These are phyloP conservation scores for Clitarchus hookeri DNA, from an alignment of 2,888 invertebrate genomes.

Conservation along the genomic window DNA sequence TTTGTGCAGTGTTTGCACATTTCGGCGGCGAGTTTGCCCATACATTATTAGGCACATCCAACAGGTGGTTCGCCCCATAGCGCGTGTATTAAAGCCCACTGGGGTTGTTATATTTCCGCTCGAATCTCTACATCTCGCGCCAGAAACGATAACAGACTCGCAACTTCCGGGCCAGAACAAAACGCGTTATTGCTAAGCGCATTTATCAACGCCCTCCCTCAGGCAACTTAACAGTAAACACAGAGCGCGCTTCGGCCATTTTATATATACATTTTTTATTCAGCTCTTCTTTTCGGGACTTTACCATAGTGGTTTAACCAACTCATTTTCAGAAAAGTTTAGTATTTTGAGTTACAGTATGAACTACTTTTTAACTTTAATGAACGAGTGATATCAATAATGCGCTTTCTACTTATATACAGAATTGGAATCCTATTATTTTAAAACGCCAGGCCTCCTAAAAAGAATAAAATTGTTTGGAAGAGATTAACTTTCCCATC, in stretches of 20 bases:
- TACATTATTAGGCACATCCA: constrained; percentile 14
- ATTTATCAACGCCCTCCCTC: neutral
- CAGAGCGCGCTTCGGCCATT: neutral
- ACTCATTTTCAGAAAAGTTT: too few species aligned
- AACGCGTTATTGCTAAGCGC: constrained; percentile 7
- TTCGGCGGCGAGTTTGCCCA: neutral
- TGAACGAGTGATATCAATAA: too few species aligned
- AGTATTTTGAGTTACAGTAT: too few species aligned
- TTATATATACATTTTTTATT: neutral
- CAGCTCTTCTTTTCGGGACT: neutral
- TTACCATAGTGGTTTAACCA: too few species aligned
- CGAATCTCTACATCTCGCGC: constrained; percentile 14
- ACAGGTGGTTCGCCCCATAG: constrained; percentile 8
- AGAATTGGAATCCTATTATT: too few species aligned
- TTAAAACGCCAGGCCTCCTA: too few species aligned
- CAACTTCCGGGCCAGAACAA: constrained; percentile 14
- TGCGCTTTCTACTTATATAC: too few species aligned
- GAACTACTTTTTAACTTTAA: too few species aligned
- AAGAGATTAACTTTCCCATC: too few species aligned
- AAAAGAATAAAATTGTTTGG: too few species aligned
- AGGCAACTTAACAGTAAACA: neutral
- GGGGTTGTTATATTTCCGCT: constrained; percentile 14
- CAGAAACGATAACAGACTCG: constrained; percentile 14
- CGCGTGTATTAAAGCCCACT: constrained; percentile 9
- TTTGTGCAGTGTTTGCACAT: constrained; percentile 7